These are phyloP conservation scores for Adelges cooleyi DNA, from an alignment of 1,140 invertebrate genomes.

Conservation along the genomic window DNA sequence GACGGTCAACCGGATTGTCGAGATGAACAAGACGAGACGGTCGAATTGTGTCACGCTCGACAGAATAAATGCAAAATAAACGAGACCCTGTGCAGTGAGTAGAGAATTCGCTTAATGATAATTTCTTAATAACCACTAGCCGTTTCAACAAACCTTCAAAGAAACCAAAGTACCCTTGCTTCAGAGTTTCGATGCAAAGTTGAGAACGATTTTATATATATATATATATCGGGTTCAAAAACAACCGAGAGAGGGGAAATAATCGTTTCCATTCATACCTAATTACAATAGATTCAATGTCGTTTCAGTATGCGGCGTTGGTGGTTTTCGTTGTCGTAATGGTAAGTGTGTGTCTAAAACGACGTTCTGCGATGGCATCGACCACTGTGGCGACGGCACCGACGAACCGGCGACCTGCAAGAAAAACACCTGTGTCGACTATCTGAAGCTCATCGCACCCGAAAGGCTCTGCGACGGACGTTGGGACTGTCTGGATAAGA, in stretches of 20 bases:
- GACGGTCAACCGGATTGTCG: conserved; percentile 59
- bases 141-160: no score
- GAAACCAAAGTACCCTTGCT: no score
- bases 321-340: conserved; percentile 52
- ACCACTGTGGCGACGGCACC: conserved; percentile 55
- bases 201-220: no score
- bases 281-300: not conserved
- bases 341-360: conserved; percentile 55
- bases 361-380: conserved; percentile 50
- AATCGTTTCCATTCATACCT: no score
- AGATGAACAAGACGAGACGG: conserved; percentile 50
- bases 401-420: conserved; percentile 55
- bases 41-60: conserved; percentile 40
- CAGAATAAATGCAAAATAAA: conserved; percentile 35
- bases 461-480: conserved; percentile 62
- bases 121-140: no score
- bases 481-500: conserved; percentile 64
- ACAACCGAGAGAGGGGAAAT: no score
- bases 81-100: conserved; percentile 31
- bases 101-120: no score
- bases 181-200: no score
- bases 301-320: conserved; percentile 39
- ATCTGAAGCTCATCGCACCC: conserved; percentile 51
- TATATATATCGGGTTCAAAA: no score
- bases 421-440: conserved; percentile 47